Evolutionary conservation across 2,888 invertebrate species (phyloP).

Genomic region (Ophion ventricosus): DNA sequence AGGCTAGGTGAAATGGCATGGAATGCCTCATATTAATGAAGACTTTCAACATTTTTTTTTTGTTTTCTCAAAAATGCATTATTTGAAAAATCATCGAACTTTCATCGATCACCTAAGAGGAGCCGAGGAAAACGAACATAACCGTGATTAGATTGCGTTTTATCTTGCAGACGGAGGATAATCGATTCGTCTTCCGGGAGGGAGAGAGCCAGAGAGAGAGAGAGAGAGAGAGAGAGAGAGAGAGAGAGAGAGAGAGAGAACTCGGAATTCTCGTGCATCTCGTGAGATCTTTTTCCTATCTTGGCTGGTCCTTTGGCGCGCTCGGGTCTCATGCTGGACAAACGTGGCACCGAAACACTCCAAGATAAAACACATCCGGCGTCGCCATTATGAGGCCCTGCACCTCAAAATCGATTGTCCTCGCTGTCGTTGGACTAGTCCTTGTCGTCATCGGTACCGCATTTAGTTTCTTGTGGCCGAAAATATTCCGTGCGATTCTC

Average conservation of each 20-base stretch:
- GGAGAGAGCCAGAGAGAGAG: no score
- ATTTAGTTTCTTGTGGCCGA: slow-evolving; percentile 73
- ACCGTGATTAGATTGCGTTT: slow-evolving; percentile 49
- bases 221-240: no score
- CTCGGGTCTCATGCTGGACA: slow-evolving; percentile 58
- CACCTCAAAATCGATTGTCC: slow-evolving; percentile 73
- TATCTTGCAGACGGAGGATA: slow-evolving; percentile 45
- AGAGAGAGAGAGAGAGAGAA: no score
- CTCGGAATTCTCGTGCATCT: neutral
- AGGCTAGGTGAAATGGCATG: no score
- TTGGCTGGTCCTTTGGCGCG: neutral
- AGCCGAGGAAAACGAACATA: neutral
- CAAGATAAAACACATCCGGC: slow-evolving; percentile 20
- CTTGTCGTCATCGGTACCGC: slow-evolving; percentile 73
- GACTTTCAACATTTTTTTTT: no score
- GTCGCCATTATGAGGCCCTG: slow-evolving; percentile 78
- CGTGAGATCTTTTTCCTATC: neutral
- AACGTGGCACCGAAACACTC: slow-evolving; percentile 29
- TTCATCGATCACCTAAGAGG: neutral
- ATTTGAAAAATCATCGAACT: neutral
- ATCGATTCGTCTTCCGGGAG: neutral
- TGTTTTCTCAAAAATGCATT: no score
- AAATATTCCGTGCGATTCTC: slow-evolving; percentile 74
- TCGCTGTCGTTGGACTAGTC: slow-evolving; percentile 74
- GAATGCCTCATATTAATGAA: no score